phyloP scores from a whole-genome alignment of 2,797 vertebrate genomes.

The Pangasius macronema region DNA sequence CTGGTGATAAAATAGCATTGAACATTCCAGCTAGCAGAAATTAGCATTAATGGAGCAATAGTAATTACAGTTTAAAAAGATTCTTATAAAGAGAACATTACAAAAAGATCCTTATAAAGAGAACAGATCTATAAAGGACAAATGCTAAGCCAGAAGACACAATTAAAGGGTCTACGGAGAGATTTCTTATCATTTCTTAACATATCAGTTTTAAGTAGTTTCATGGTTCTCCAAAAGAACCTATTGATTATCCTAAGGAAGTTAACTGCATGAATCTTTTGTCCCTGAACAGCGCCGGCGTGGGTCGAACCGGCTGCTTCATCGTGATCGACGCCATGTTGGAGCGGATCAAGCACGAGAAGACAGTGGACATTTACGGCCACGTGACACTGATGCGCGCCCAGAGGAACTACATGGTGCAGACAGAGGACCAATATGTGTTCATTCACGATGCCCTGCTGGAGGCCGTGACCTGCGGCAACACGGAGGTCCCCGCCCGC shows the following conservation, averaged over 20 bases:
- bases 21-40: background rate
- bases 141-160: too few species aligned
- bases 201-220: background rate
- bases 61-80: background rate
- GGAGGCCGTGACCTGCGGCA: constrained; percentile 98
- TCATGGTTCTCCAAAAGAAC: background rate
- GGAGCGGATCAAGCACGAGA: constrained; percentile 99
- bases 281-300: constrained; percentile 81
- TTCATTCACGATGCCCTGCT: constrained; percentile 98
- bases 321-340: constrained; percentile 99
- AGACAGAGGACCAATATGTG: constrained; percentile 98
- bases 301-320: constrained; percentile 97
- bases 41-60: background rate
- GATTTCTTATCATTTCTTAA: background rate
- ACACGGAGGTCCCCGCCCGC: constrained; percentile 98
- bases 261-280: background rate
- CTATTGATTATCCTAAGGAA: background rate
- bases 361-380: constrained; percentile 98
- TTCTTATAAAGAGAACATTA: background rate
- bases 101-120: background rate
- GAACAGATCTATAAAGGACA: background rate
- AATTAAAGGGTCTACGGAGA: background rate
- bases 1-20: background rate
- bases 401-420: constrained; percentile 99
- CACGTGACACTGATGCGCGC: constrained; percentile 98